These are phyloP conservation scores for Drosophila maculinotata DNA, from an alignment of 2,888 invertebrate genomes.

Conservation along the genomic window DNA sequence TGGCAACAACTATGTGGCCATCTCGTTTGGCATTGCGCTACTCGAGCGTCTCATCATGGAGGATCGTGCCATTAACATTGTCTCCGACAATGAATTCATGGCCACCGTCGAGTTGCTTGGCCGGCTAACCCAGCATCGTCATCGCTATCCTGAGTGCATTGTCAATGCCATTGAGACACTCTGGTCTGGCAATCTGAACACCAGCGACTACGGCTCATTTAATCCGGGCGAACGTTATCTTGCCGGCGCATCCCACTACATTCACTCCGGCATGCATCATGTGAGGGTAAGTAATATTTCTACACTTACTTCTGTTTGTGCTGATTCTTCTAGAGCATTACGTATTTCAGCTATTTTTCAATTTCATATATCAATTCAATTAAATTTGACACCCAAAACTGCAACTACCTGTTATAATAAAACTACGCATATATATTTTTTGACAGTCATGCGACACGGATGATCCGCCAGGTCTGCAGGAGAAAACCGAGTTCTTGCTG, in stretches of 20 bases:
- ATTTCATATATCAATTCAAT: no score
- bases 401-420: no score
- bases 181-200: conserved; percentile 86
- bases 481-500: conserved; percentile 96
- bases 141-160: conserved; percentile 93
- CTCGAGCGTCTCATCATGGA: conserved; percentile 94
- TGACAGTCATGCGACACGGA: conserved; percentile 91
- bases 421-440: conserved; percentile 5
- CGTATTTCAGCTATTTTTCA: no score
- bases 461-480: conserved; percentile 96
- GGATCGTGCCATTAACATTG: conserved; percentile 91
- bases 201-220: conserved; percentile 76
- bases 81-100: conserved; percentile 93
- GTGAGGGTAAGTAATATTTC: conserved; percentile 90
- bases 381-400: no score
- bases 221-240: conserved; percentile 89
- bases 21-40: conserved; percentile 95
- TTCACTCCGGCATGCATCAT: conserved; percentile 96
- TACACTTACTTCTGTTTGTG: no score
- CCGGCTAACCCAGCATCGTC: conserved; percentile 90
- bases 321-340: no score
- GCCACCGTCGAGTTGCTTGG: conserved; percentile 94
- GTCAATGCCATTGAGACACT: conserved; percentile 92
- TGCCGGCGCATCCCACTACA: conserved; percentile 93
- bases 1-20: conserved; percentile 92